Evolutionary conservation across 2,888 invertebrate genomes (phyloP).

Genomic region (Caenorhabditis wallacei): DNA sequence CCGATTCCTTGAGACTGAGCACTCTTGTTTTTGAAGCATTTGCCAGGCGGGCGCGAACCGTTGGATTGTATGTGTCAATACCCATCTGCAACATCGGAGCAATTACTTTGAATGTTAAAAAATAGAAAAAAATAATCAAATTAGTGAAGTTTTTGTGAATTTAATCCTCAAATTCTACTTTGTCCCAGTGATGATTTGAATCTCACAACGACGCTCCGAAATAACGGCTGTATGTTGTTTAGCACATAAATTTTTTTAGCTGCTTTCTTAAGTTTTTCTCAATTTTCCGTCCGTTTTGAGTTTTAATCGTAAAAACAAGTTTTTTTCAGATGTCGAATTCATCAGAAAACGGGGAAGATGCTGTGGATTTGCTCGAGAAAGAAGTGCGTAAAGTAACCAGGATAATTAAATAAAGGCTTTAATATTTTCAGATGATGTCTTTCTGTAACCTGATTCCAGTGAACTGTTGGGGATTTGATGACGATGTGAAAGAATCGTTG

Average conservation of each 20-base stretch:
- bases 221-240: slow-evolving; percentile 35
- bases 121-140: slow-evolving; percentile 3
- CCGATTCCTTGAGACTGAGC: slow-evolving; percentile 91
- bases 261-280: neutral
- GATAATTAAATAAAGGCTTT: neutral
- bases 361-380: slow-evolving; percentile 47
- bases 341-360: slow-evolving; percentile 39
- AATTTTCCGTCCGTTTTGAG: slow-evolving; percentile 3
- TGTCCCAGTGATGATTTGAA: slow-evolving; percentile 32
- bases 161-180: too few species aligned
- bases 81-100: slow-evolving; percentile 57
- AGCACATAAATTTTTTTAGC: slow-evolving; percentile 10
- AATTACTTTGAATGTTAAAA: neutral
- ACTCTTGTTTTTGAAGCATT: slow-evolving; percentile 97
- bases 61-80: slow-evolving; percentile 59
- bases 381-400: slow-evolving; percentile 15
- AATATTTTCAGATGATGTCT: slow-evolving; percentile 48
- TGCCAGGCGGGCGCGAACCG: slow-evolving; percentile 64
- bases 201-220: slow-evolving; percentile 42
- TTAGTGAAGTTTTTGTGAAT: neutral
- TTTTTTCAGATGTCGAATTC: slow-evolving; percentile 49
- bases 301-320: too few species aligned
- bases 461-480: slow-evolving; percentile 76
- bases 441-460: slow-evolving; percentile 73
- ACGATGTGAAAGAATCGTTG: slow-evolving; percentile 70